Evolutionary conservation across 1,140 invertebrate genomes (phyloP).

Genomic region (Trichoplusia ni): DNA sequence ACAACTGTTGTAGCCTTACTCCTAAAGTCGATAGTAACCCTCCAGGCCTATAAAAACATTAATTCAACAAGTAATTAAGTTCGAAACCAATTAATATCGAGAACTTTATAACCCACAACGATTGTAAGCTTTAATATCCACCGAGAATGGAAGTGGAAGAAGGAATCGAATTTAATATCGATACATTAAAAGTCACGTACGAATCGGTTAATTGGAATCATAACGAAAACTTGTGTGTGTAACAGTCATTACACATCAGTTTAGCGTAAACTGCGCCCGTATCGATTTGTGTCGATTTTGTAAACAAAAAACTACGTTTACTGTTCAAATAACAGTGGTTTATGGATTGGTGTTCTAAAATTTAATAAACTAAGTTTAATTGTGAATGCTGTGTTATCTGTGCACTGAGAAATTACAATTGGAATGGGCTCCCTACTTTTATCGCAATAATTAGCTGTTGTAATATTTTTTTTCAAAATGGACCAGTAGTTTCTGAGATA

Average conservation of each 20-base stretch:
- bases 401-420: no score
- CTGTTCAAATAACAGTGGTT: no score
- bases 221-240: slow-evolving; percentile 8
- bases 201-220: slow-evolving; percentile 19
- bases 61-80: slow-evolving; percentile 37
- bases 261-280: slow-evolving; percentile 2
- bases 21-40: no score
- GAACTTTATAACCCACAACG: slow-evolving; percentile 25
- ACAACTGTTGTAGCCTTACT: no score
- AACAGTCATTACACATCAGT: slow-evolving; percentile 10
- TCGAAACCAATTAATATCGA: slow-evolving; percentile 32
- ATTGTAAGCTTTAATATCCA: slow-evolving; percentile 28
- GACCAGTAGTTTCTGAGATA: no score
- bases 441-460: no score
- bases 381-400: no score
- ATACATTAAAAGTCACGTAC: slow-evolving; percentile 29
- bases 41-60: slow-evolving; percentile 20
- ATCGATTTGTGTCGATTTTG: background rate
- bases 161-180: slow-evolving; percentile 26
- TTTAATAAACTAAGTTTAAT: no score
- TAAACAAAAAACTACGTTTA: background rate
- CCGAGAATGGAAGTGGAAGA: slow-evolving; percentile 1
- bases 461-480: no score
- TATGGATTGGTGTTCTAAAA: no score
- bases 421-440: no score